Conservation (phyloP, 2,888 invertebrate genomes). For the Synergus japonicus region DNA sequence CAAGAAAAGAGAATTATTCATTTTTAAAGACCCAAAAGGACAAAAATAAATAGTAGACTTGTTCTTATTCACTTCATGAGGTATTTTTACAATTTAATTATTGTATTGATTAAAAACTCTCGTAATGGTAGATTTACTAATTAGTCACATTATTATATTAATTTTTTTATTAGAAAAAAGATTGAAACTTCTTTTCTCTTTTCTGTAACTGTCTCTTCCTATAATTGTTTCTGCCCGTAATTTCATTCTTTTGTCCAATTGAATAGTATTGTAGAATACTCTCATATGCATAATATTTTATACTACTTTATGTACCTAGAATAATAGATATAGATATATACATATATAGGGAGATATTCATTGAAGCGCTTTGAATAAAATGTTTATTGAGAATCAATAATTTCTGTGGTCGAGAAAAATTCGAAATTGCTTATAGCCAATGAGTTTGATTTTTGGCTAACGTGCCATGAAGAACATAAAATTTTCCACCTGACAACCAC, state of each 20-base stretch:
- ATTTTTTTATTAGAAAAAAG: not conserved
- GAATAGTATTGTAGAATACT: no score
- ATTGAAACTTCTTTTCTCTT: no score
- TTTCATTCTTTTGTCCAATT: no score
- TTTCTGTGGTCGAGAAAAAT: conserved; percentile 25
- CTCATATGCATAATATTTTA: not conserved
- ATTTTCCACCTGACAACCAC: conserved; percentile 48
- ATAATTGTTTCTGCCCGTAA: no score
- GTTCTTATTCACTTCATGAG: not conserved
- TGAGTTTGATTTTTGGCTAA: conserved; percentile 11
- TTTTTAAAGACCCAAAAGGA: not conserved
- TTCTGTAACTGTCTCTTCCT: no score
- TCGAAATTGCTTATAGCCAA: conserved; percentile 22
- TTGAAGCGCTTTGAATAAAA: not conserved
- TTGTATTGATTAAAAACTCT: not conserved
- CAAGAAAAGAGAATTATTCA: conserved; percentile 16
- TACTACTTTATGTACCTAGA: not conserved
- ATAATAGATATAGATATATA: not conserved
- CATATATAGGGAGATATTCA: not conserved
- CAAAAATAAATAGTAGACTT: not conserved
- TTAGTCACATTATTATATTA: not conserved
- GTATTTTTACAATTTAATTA: conserved; percentile 6
- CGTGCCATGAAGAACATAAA: conserved; percentile 42
- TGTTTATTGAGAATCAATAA: not conserved
- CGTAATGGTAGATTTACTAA: not conserved